These are phyloP conservation scores for Steinernema carpocapsae DNA, from an alignment of 2,888 invertebrate species.

Conservation along the genomic window DNA sequence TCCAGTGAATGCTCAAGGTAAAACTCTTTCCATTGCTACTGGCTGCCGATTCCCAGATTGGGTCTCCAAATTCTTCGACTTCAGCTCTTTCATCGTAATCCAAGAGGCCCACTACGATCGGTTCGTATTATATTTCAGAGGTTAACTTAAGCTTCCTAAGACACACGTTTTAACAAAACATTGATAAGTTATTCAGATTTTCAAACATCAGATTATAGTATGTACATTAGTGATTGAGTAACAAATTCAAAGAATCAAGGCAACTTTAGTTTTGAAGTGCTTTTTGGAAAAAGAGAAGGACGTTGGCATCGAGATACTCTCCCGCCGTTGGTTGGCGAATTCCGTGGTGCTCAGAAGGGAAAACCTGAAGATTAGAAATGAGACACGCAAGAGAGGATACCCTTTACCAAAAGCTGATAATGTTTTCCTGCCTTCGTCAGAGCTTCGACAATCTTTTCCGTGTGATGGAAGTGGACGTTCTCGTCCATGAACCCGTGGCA, in stretches of 20 bases:
- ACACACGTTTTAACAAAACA: no score
- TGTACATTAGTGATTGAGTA: no score
- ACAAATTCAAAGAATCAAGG: conserved; percentile 1
- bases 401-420: conserved; percentile 80
- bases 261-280: conserved; percentile 39
- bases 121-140: no score
- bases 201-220: no score
- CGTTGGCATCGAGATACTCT: conserved; percentile 50
- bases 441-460: conserved; percentile 85
- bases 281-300: conserved; percentile 47
- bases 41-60: no score
- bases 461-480: conserved; percentile 97
- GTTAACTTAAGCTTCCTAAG: no score
- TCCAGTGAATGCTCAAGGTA: no score
- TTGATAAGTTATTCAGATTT: no score
- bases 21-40: no score
- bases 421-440: conserved; percentile 93
- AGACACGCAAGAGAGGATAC: not conserved
- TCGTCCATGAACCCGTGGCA: conserved; percentile 93
- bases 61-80: no score
- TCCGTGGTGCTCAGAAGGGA: conserved; percentile 95
- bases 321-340: conserved; percentile 73
- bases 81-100: no score
- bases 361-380: conserved; percentile 74
- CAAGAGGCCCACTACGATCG: no score